Percentiles rank a stretch among this genome's conserved stretches.
Evolutionary conservation across 2,888 invertebrate genomes (phyloP).

Genomic region (Meloe dianella): DNA sequence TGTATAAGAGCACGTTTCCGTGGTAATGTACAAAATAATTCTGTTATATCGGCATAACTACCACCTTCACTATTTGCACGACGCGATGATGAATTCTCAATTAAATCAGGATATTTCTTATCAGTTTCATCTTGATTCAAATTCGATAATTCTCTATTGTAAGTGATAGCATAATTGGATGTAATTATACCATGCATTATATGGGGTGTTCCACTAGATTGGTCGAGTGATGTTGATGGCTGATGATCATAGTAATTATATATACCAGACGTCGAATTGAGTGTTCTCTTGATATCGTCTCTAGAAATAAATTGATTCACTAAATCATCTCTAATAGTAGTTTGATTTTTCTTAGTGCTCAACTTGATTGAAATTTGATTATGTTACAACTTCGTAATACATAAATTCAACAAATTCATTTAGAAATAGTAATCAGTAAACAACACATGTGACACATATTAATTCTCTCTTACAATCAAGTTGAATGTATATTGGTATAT

Average conservation of each 20-base stretch:
- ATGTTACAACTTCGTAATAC: not conserved
- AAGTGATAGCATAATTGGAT: slow-evolving; percentile 40
- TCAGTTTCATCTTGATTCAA: slow-evolving; percentile 46
- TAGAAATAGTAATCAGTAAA: not conserved
- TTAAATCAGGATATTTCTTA: slow-evolving; percentile 55
- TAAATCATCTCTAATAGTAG: slow-evolving; percentile 31
- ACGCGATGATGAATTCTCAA: slow-evolving; percentile 51
- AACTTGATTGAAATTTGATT: slow-evolving; percentile 10
- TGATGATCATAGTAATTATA: slow-evolving; percentile 48
- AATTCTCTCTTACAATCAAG: not conserved
- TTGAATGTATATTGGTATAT: not conserved
- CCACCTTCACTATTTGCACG: slow-evolving; percentile 56
- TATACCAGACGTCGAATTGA: slow-evolving; percentile 59
- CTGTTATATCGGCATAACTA: slow-evolving; percentile 55
- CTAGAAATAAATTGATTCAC: slow-evolving; percentile 54
- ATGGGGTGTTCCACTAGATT: slow-evolving; percentile 46
- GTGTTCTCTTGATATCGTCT: slow-evolving; percentile 58
- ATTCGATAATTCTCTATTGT: slow-evolving; percentile 47
- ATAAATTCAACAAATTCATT: not conserved
- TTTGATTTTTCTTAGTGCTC: not conserved
- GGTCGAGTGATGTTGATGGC: slow-evolving; percentile 37
- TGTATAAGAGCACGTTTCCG: slow-evolving; percentile 50
- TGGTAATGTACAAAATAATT: slow-evolving; percentile 73
- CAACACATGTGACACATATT: not conserved
- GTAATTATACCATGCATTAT: slow-evolving; percentile 33